phyloP scores from a whole-genome alignment of 2,113 vertebrate species.

The Chitala chitala region DNA sequence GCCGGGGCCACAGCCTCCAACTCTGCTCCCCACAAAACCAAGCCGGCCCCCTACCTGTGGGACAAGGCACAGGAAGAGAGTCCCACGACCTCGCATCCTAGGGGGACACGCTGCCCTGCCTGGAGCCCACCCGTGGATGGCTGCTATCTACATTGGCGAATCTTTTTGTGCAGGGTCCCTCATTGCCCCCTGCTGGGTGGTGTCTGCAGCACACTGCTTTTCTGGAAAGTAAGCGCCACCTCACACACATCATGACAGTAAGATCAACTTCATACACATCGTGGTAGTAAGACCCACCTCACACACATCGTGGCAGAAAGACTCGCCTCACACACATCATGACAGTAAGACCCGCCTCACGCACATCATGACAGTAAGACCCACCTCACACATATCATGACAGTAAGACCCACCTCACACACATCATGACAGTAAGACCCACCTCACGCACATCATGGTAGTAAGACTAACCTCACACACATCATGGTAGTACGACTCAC shows the following conservation, averaged over 20 bases:
- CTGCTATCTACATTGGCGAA: constrained; percentile 76
- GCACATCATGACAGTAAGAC: too few relatives aligned
- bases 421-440: too few relatives aligned
- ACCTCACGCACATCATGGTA: too few relatives aligned
- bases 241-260: too few relatives aligned
- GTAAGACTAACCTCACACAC: too few relatives aligned
- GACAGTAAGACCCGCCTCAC: too few relatives aligned
- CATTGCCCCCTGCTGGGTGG: constrained; percentile 84
- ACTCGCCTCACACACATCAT: too few relatives aligned
- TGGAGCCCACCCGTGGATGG: constrained; percentile 87
- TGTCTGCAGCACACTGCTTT: constrained; percentile 91
- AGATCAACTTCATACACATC: constrained; percentile 19
- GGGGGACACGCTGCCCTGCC: constrained; percentile 74
- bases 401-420: too few relatives aligned
- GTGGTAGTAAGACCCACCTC: too few relatives aligned
- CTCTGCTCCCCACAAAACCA: neutral
- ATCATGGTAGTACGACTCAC: too few relatives aligned
- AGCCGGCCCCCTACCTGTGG: constrained; percentile 60
- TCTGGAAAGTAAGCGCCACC: constrained; percentile 66
- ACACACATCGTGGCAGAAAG: too few relatives aligned
- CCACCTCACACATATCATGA: too few relatives aligned
- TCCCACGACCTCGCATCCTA: constrained; percentile 71
- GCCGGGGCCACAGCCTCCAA: neutral
- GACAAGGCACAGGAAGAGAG: constrained; percentile 73
- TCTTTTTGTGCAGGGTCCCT: constrained; percentile 82